Evolutionary conservation across 2,113 vertebrate species (phyloP).

Genomic region (Hemibagrus wyckioides): DNA sequence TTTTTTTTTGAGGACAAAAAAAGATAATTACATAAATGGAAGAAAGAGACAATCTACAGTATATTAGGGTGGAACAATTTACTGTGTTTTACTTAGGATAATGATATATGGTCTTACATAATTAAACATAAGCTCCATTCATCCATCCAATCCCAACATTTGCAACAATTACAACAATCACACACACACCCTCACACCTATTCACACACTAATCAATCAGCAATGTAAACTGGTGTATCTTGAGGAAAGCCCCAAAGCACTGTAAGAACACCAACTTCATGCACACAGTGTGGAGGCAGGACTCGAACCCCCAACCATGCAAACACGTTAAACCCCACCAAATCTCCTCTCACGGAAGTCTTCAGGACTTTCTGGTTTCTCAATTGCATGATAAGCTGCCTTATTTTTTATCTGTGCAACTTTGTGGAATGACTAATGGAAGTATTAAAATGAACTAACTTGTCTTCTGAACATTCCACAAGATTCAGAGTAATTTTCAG

Average conservation of each 20-base stretch:
- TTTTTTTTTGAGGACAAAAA: neutral
- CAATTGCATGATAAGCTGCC: neutral
- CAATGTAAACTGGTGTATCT: too few relatives aligned
- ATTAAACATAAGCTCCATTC: neutral
- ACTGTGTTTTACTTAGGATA: neutral
- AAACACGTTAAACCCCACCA: too few relatives aligned
- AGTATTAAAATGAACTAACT: neutral
- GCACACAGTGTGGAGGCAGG: too few relatives aligned
- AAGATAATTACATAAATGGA: too few relatives aligned
- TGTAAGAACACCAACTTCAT: too few relatives aligned
- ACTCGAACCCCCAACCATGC: too few relatives aligned
- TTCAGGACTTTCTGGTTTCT: neutral
- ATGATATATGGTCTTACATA: neutral
- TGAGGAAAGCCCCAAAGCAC: too few relatives aligned
- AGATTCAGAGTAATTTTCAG: neutral
- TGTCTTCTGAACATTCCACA: neutral
- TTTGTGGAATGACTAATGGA: neutral
- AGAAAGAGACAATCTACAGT: neutral
- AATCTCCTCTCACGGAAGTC: neutral
- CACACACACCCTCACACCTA: too few relatives aligned
- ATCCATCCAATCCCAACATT: too few relatives aligned
- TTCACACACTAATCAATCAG: too few relatives aligned
- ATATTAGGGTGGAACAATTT: neutral
- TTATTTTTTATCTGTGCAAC: neutral
- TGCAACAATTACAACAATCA: too few relatives aligned